A percentile compares a stretch with the other conserved stretches of the same genome.
Conservation (phyloP, 2,888 invertebrate genomes). For the Cyclophora punctaria region DNA sequence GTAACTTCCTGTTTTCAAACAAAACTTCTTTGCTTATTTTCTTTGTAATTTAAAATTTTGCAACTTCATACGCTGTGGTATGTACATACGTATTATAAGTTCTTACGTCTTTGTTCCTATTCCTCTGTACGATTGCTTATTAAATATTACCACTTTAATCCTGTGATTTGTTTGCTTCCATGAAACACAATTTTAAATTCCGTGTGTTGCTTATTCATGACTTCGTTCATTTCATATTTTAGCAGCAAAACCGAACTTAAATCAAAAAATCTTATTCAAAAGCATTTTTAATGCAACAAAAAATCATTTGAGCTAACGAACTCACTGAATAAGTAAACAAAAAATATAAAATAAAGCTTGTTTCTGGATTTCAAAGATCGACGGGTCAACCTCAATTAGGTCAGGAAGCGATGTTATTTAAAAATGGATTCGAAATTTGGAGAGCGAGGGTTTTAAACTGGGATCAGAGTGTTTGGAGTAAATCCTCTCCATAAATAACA, state of each 20-base stretch:
- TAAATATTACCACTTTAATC: no score
- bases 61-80: constrained; percentile 38
- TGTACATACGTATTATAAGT: constrained; percentile 37
- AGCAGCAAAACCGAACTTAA: no score
- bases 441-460: constrained; percentile 42
- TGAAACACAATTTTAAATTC: no score
- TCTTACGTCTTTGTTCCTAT: constrained; percentile 23
- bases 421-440: constrained; percentile 49
- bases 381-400: constrained; percentile 21
- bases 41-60: constrained; percentile 63
- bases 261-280: no score
- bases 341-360: constrained; percentile 6
- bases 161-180: no score
- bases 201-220: no score
- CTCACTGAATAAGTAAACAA: constrained; percentile 3
- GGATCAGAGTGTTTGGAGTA: constrained; percentile 54
- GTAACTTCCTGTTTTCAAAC: constrained; percentile 41
- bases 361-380: constrained; percentile 10
- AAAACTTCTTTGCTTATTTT: constrained; percentile 47
- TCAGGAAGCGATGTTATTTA: constrained; percentile 29
- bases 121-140: no score
- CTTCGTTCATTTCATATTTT: no score
- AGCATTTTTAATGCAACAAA: neutral
- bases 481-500: constrained; percentile 65
- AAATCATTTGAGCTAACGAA: neutral